These are phyloP conservation scores for Tachypleus tridentatus DNA, from an alignment of 1,140 invertebrate genomes.

Conservation along the genomic window DNA sequence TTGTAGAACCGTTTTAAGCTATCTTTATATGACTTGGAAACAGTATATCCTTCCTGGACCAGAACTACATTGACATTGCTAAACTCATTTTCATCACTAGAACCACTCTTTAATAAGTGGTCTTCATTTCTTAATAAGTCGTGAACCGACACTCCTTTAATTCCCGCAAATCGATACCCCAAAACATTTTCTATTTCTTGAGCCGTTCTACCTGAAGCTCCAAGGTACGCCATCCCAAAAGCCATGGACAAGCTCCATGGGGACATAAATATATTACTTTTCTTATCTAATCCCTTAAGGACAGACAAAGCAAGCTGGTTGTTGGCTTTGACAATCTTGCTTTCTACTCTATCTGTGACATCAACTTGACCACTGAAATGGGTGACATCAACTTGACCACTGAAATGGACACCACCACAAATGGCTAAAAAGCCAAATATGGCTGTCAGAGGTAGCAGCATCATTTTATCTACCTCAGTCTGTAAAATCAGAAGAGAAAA, in stretches of 20 bases:
- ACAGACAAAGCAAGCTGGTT: too few relatives aligned
- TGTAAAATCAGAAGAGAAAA: too few relatives aligned
- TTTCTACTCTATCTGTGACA: too few relatives aligned
- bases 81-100: neutral
- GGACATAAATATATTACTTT: conserved; percentile 1
- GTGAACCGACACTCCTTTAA: neutral
- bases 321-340: too few relatives aligned
- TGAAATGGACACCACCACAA: too few relatives aligned
- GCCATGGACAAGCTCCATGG: neutral
- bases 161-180: neutral
- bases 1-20: neutral
- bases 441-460: too few relatives aligned
- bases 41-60: neutral
- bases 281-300: too few relatives aligned
- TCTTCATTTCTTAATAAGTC: neutral
- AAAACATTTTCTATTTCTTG: neutral
- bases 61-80: neutral
- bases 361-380: too few relatives aligned
- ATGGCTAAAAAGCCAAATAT: too few relatives aligned
- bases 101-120: neutral
- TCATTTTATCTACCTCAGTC: too few relatives aligned
- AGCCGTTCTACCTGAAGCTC: neutral
- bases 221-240: neutral
- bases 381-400: too few relatives aligned
- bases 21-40: neutral